These are phyloP conservation scores for Pachypanchax playfairii DNA, from an alignment of 2,113 vertebrate genomes.

Conservation along the genomic window DNA sequence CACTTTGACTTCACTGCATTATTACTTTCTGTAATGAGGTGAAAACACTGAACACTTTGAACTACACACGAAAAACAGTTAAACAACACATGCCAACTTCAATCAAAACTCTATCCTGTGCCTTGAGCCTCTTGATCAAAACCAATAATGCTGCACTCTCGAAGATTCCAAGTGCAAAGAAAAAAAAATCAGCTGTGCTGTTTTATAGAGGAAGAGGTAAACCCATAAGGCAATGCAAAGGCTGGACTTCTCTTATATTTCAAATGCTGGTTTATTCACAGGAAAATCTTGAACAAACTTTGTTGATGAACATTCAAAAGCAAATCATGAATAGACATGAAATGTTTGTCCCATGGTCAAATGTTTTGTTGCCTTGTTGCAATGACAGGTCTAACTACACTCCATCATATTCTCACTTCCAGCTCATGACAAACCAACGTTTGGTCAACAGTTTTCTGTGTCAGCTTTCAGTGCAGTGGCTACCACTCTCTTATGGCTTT, in stretches of 20 bases:
- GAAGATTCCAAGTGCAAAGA: conserved; percentile 23
- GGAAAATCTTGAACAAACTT: not conserved
- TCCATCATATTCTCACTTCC: not conserved
- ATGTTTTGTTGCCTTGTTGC: not conserved
- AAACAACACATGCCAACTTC: conserved; percentile 43
- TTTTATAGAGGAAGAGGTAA: conserved; percentile 8
- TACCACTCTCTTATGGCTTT: too few species aligned
- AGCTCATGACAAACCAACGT: too few species aligned
- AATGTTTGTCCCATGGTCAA: not conserved
- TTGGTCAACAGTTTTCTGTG: too few species aligned
- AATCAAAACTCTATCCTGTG: conserved; percentile 43
- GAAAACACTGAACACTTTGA: conserved; percentile 72
- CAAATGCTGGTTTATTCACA: not conserved
- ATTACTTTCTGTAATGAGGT: conserved; percentile 80
- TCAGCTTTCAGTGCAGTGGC: too few species aligned
- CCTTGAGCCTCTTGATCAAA: conserved; percentile 49
- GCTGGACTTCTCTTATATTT: not conserved
- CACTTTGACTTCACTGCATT: conserved; percentile 79
- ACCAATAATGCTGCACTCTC: conserved; percentile 31
- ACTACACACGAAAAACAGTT: conserved; percentile 55
- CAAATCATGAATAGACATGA: too few species aligned
- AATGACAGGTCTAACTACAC: not conserved
- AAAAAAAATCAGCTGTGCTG: conserved; percentile 27
- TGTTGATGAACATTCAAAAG: not conserved
- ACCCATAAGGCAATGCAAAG: not conserved